phyloP scores from a whole-genome alignment of 1,140 invertebrate species.

The Aplysia californica region DNA sequence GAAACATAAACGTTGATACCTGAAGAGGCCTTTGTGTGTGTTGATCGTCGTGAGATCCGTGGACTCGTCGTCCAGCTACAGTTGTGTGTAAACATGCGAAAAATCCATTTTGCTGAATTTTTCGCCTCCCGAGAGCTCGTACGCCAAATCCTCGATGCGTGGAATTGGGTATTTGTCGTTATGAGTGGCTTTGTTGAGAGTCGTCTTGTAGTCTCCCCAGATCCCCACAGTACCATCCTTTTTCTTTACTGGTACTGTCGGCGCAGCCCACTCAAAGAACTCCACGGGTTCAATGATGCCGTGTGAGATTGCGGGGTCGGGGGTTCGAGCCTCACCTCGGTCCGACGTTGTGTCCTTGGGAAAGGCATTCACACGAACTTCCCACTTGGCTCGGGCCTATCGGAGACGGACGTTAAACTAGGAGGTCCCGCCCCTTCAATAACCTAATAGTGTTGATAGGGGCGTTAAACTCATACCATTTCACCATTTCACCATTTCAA shows the following conservation, averaged over 20 bases:
- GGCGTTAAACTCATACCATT: no score
- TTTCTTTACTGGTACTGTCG: slow-evolving; percentile 10
- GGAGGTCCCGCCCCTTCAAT: no score
- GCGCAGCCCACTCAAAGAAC: background rate
- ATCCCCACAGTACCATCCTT: background rate
- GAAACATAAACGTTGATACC: slow-evolving; percentile 27
- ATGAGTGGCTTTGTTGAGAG: background rate
- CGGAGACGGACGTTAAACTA: no score
- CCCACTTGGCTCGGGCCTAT: no score
- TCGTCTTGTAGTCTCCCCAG: slow-evolving; percentile 22
- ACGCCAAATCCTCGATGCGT: slow-evolving; percentile 38
- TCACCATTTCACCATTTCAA: no score
- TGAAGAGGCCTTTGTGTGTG: slow-evolving; percentile 67
- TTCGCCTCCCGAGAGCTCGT: slow-evolving; percentile 31
- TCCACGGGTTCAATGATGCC: background rate
- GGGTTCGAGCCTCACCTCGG: no score
- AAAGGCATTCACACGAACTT: no score
- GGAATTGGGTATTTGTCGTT: slow-evolving; percentile 47
- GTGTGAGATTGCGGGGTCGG: no score
- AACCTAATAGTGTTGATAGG: no score
- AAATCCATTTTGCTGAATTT: slow-evolving; percentile 50
- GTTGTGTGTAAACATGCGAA: slow-evolving; percentile 48
- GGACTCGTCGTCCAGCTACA: slow-evolving; percentile 44
- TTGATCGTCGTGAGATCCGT: slow-evolving; percentile 42
- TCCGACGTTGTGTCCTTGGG: no score